These are phyloP conservation scores for Entelurus aequoreus DNA, from an alignment of 2,113 vertebrate species.

Conservation along the genomic window DNA sequence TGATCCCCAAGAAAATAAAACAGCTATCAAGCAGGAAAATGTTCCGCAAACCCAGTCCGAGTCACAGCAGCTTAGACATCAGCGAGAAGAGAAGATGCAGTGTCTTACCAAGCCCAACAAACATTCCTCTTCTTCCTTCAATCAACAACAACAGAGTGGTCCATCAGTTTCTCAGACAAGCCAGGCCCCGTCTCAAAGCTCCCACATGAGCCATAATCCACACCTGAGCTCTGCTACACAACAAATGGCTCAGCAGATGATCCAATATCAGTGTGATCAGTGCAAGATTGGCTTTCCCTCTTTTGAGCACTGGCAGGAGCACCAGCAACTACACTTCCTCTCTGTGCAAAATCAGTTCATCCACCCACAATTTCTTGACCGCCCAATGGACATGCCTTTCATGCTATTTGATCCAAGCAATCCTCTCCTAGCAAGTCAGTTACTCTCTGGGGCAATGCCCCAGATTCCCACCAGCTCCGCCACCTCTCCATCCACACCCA, in stretches of 20 bases:
- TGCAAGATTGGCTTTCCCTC: constrained; percentile 96
- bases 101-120: constrained; percentile 77
- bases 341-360: constrained; percentile 98
- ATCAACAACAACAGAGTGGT: constrained; percentile 83
- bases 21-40: constrained; percentile 86
- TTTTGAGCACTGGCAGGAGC: constrained; percentile 98
- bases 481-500: constrained; percentile 92
- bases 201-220: constrained; percentile 84
- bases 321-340: constrained; percentile 97
- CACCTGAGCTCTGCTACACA: constrained; percentile 87
- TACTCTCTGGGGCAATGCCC: constrained; percentile 88
- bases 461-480: constrained; percentile 91
- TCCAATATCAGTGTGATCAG: constrained; percentile 97
- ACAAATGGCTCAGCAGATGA: constrained; percentile 88
- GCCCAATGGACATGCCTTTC: constrained; percentile 93
- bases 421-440: constrained; percentile 89
- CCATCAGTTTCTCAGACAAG: constrained; percentile 82
- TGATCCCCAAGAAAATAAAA: constrained; percentile 84
- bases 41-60: constrained; percentile 73
- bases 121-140: constrained; percentile 80
- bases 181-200: constrained; percentile 83
- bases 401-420: constrained; percentile 98
- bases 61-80: constrained; percentile 71
- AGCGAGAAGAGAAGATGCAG: constrained; percentile 79
- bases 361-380: constrained; percentile 94